phyloP scores from a whole-genome alignment of 2,888 invertebrate species.

The Lithophane leautieri region DNA sequence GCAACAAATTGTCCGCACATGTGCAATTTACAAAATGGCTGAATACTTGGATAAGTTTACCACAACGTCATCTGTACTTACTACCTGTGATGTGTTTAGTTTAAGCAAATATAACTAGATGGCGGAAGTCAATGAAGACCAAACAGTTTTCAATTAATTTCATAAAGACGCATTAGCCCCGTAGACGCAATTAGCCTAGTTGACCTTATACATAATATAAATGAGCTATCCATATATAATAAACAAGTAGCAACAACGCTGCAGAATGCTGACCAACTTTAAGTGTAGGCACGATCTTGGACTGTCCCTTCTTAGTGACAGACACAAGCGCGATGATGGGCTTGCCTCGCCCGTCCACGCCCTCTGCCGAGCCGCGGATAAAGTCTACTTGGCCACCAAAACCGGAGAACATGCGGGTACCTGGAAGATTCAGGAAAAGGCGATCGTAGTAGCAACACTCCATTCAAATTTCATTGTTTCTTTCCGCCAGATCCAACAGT shows the following conservation, averaged over 20 bases:
- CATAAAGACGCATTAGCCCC: too few species aligned
- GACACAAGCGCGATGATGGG: slow-evolving; percentile 98
- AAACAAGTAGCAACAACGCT: background rate
- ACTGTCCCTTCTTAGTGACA: slow-evolving; percentile 93
- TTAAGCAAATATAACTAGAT: too few species aligned
- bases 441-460: background rate
- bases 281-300: slow-evolving; percentile 95
- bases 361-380: slow-evolving; percentile 96
- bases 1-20: too few species aligned
- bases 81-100: too few species aligned
- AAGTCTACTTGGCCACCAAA: slow-evolving; percentile 99
- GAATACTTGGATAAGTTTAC: too few species aligned
- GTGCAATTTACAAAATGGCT: too few species aligned
- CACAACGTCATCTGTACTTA: too few species aligned
- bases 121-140: too few species aligned
- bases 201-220: too few species aligned
- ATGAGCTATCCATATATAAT: background rate
- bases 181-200: too few species aligned
- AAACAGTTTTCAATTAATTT: too few species aligned
- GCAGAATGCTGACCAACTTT: slow-evolving; percentile 92
- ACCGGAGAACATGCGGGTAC: slow-evolving; percentile 93
- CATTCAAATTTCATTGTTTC: background rate
- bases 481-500: background rate
- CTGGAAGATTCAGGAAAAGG: slow-evolving; percentile 67
- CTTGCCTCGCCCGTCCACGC: slow-evolving; percentile 96